A percentile compares a stretch with the other conserved stretches of the same genome.
These are phyloP conservation scores for Cerastis rubricosa DNA, from an alignment of 2,888 invertebrate genomes.

Conservation along the genomic window DNA sequence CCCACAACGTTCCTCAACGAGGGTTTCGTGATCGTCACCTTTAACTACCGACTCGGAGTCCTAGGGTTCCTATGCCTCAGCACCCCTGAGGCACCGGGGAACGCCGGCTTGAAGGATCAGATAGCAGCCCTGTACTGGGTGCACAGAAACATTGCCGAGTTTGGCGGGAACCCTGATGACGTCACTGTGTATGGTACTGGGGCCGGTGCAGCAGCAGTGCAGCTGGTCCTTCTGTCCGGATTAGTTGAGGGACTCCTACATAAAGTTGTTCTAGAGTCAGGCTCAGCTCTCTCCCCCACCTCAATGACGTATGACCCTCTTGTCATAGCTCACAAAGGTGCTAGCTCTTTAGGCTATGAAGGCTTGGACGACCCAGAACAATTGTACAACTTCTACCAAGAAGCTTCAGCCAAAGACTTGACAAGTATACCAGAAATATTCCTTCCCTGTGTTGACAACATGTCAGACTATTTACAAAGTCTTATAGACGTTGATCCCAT, in stretches of 20 bases:
- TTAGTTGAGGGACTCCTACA: slow-evolving; percentile 79
- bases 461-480: slow-evolving; percentile 63
- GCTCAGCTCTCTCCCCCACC: slow-evolving; percentile 81
- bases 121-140: slow-evolving; percentile 86
- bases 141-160: slow-evolving; percentile 81
- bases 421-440: slow-evolving; percentile 72
- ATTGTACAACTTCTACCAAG: slow-evolving; percentile 75
- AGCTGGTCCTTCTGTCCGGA: slow-evolving; percentile 81
- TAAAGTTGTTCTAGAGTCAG: slow-evolving; percentile 83
- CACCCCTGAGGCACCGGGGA: slow-evolving; percentile 79
- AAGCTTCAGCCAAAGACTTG: slow-evolving; percentile 66
- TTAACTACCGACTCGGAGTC: slow-evolving; percentile 85
- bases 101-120: slow-evolving; percentile 87
- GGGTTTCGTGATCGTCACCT: slow-evolving; percentile 80
- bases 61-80: slow-evolving; percentile 86
- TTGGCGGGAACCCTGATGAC: slow-evolving; percentile 82
- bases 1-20: slow-evolving; percentile 75
- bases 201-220: slow-evolving; percentile 81
- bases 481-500: slow-evolving; percentile 80
- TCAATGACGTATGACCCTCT: slow-evolving; percentile 78
- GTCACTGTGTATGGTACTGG: slow-evolving; percentile 84
- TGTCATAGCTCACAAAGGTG: slow-evolving; percentile 77
- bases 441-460: slow-evolving; percentile 81
- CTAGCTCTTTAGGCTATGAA: slow-evolving; percentile 85
- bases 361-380: slow-evolving; percentile 65